Base-by-base conservation (phyloP, 2,113 vertebrate genomes). In the Silurus asotus region DNA sequence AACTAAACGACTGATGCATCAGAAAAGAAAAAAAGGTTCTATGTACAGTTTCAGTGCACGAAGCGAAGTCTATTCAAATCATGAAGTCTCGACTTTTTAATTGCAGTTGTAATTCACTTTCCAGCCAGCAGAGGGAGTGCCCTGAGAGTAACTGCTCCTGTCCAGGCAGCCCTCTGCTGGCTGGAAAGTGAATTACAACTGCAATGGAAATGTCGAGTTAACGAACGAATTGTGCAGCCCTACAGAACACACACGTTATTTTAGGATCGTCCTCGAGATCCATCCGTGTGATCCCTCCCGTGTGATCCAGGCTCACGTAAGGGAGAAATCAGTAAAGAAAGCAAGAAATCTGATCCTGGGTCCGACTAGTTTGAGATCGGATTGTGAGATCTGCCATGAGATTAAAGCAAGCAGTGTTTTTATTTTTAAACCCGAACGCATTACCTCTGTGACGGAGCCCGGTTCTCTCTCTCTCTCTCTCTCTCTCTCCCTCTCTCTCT, bases 361-460 rank as follows among this genome's bases (percentile, higher is more conserved):
- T 76, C 80, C 70, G 45, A 70, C 25, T 61, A 37, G 8, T 55
- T 61, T 67, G n/a, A 81, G 77, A 72, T 55, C 58, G 55, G 85
- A 58, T n/a, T 45, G 28, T 58, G 62, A 61, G 94, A 94, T 84
- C 94, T 95, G 95, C 96, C 95, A 95, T 96, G 95, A 64, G 80
- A 82, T 58, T 67, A 58, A 58, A 37, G 59, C 80, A 96, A 96
- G 94, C 94, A 94, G 93, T 90, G 87, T 88, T 88, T 84, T 72
- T 67, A 17, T 65, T 92, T 91, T 91, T 93, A 83, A 83, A 70
- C 53, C 58, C 94, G 91, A 94, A 93, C 91, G 89, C 87, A 93
- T 96, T 96, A 96, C 96, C 95, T 96, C 96, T 95, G 88, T 55
- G 89, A 95, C 93, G 86, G 91, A 95, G 94, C 90, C 61, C 15